Percentiles rank a stretch among this genome's conserved stretches.
These are phyloP conservation scores for Chionoecetes opilio DNA, from an alignment of 1,140 invertebrate species.

Conservation along the genomic window DNA sequence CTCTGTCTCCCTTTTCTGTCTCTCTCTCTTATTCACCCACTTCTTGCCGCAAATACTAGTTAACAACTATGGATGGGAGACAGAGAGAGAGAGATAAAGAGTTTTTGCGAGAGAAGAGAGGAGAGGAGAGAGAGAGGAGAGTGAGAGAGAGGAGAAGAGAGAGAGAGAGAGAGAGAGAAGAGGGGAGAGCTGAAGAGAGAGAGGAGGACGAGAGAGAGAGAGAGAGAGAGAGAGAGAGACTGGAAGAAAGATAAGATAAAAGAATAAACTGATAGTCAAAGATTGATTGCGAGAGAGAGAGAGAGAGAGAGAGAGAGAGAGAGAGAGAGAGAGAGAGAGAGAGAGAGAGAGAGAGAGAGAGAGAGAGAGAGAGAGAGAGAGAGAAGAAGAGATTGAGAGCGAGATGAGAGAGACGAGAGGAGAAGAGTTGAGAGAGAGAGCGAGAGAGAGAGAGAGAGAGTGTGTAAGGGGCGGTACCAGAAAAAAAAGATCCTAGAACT, in stretches of 20 bases:
- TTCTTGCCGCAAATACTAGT: slow-evolving; percentile 19
- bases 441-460: neutral
- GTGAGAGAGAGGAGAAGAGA: no score
- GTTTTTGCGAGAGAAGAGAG: neutral
- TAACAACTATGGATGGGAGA: neutral
- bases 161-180: neutral
- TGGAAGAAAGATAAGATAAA: neutral
- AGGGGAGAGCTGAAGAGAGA: neutral
- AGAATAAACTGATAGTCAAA: slow-evolving; percentile 2
- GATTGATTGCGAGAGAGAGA: neutral
- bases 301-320: neutral
- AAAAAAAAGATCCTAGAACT: slow-evolving; percentile 42
- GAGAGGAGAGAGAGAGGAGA: neutral
- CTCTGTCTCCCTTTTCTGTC: no score
- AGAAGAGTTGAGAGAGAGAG: neutral
- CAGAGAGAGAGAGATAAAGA: neutral
- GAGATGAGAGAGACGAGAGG: slow-evolving; percentile 12
- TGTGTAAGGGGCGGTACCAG: neutral
- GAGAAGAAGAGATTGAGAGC: neutral
- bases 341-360: neutral
- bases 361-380: slow-evolving; percentile 30
- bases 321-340: neutral
- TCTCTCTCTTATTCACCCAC: no score
- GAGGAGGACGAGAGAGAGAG: neutral
- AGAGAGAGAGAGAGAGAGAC: neutral